Conservation (phyloP, 2,113 vertebrate species). For the Ciconia stormi region DNA sequence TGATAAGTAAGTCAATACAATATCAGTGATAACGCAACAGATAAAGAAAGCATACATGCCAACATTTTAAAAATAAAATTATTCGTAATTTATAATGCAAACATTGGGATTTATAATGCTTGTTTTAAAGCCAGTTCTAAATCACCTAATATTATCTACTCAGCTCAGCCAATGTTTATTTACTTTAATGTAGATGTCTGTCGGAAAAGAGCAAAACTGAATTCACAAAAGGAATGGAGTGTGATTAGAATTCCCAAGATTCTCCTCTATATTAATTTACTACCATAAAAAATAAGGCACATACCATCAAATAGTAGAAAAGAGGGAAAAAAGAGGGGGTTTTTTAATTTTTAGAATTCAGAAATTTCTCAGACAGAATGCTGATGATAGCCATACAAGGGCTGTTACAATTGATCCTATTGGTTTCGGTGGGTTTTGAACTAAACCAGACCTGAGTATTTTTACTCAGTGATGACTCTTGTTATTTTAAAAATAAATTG, state of each 20-base stretch:
- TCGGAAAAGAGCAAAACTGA: neutral
- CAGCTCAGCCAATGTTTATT: neutral
- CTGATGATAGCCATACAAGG: neutral
- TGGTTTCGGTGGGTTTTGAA: neutral
- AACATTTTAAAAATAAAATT: neutral
- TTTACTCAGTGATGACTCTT: neutral
- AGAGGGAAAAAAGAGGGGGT: rapidly evolving
- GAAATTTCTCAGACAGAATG: neutral
- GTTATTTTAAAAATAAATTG: neutral
- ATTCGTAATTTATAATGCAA: neutral
- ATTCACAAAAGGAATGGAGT: neutral
- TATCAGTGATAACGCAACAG: neutral
- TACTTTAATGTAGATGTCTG: neutral
- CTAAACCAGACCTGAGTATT: neutral
- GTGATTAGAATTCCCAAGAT: neutral
- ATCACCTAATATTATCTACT: neutral
- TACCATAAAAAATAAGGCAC: neutral
- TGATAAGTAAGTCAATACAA: neutral
- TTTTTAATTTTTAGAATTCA: neutral
- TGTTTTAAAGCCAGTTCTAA: neutral
- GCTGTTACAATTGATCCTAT: neutral
- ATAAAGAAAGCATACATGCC: neutral
- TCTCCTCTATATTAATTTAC: neutral
- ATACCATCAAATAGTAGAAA: neutral
- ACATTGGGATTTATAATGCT: neutral